A percentile compares a stretch with the other conserved stretches of the same genome.
phyloP scores from a whole-genome alignment of 2,113 vertebrate genomes.

The Gambusia affinis region DNA sequence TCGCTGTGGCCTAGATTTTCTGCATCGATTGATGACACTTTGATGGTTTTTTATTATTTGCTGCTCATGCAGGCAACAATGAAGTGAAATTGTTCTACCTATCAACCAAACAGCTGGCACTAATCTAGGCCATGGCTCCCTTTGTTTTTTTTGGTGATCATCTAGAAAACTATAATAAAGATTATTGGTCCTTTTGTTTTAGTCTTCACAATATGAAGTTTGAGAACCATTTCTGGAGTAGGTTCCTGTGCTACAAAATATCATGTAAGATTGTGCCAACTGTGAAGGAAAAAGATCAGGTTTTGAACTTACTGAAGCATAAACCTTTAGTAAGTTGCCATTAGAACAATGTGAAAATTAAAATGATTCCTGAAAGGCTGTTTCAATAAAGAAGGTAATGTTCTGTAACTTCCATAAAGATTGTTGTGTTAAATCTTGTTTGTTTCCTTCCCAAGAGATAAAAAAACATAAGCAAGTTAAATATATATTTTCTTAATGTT shows the following conservation, averaged over 20 bases:
- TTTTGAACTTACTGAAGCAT: not conserved
- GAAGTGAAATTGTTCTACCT: not conserved
- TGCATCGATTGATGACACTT: not conserved
- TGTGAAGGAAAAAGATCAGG: not conserved
- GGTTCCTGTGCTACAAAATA: not conserved
- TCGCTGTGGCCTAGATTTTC: constrained; percentile 13
- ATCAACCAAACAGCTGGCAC: not conserved
- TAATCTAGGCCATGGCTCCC: not conserved
- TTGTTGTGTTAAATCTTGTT: not conserved
- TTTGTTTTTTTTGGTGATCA: not conserved
- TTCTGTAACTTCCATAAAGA: not conserved
- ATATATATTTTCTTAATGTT: not conserved
- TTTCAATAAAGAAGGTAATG: not conserved
- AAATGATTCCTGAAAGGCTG: not conserved
- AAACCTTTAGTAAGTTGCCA: no score
- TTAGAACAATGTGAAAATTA: not conserved
- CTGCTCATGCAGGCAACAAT: not conserved
- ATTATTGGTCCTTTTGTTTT: not conserved
- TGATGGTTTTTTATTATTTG: not conserved
- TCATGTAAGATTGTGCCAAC: not conserved
- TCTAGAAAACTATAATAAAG: not conserved
- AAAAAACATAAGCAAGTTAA: not conserved
- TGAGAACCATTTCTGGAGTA: not conserved
- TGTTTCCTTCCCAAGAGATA: not conserved
- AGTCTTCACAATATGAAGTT: not conserved